Evolutionary conservation across 2,113 vertebrate species (phyloP).

Genomic region (Theristicus caerulescens): DNA sequence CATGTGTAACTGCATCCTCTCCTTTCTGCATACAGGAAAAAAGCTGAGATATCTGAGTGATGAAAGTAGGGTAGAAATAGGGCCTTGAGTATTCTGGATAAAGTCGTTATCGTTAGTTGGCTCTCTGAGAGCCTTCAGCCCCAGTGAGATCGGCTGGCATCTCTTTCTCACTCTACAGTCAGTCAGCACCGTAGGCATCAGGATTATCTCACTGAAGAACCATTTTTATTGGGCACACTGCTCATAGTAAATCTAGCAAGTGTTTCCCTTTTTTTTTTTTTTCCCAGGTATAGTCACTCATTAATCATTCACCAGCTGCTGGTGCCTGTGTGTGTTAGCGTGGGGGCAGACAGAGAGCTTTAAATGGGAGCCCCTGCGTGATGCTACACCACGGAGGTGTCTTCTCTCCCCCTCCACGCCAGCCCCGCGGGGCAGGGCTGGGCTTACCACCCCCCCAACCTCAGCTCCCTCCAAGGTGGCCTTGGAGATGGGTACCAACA

Average conservation of each 20-base stretch:
- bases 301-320: background rate
- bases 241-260: background rate
- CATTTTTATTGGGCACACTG: background rate
- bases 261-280: background rate
- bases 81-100: background rate
- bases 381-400: background rate
- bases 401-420: background rate
- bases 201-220: background rate
- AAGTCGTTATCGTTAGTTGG: background rate
- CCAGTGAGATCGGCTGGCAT: background rate
- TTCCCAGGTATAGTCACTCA: background rate
- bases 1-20: accelerated
- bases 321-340: background rate
- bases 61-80: background rate
- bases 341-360: background rate
- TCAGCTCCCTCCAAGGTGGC: accelerated
- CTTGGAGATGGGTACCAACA: background rate
- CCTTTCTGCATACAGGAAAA: background rate
- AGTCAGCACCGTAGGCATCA: background rate
- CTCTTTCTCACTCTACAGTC: background rate
- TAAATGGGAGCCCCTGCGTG: accelerated
- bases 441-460: background rate
- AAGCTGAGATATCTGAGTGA: background rate
- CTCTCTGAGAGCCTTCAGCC: background rate
- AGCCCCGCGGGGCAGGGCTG: accelerated